Evolutionary conservation across 1,140 invertebrate species (phyloP), one percentile per base, ranked within the genome.

Genomic region (Polypedilum pembai): DNA sequence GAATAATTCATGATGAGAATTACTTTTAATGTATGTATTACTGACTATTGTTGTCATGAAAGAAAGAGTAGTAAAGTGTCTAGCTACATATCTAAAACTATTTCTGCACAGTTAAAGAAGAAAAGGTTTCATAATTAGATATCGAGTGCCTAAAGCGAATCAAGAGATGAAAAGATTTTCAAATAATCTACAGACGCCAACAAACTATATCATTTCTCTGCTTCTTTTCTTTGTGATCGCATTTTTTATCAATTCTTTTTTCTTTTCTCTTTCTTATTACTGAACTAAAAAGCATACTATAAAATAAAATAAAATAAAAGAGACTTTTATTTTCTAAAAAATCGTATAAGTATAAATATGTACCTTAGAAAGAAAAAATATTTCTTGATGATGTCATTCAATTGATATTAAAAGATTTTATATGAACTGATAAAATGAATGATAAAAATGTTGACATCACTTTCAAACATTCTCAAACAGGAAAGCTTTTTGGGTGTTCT

Each of bases 401-500:
- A 56, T 12, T 4, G 45, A 56, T 56, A 56, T 56, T n/a, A n/a
- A 56, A 15, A 45, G 41, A 15, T 56, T 56, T 56, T 56, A 15
- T n/a, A 56, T 56, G 12, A n/a, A 12, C 12, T 56, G 45, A 56
- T 56, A 56, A 56, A 56, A n/a, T 56, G 12, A 45, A 56, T 15
- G 45, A 56, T 12, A 15, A n/a, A 12, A 56, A 56, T 45, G n/a
- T 56, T 12, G 45, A 56, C 45, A 56, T 56, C 45, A 56, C 45
- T 56, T 4, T 8, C 12, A 15, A 56, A 12, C 12, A 12, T 12
- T 12, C 45, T 12, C 45, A 56, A 56, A 56, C 45, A 56, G 45
- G 45, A 56, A 56, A 56, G 17, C 65, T 5, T 20, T 69, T 69
- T 69, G 65, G 65, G 65, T 69, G 65, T 69, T 69, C 65, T 69